These are phyloP conservation scores for Pelodytes ibericus DNA, from an alignment of 2,797 vertebrate genomes.

Conservation along the genomic window DNA sequence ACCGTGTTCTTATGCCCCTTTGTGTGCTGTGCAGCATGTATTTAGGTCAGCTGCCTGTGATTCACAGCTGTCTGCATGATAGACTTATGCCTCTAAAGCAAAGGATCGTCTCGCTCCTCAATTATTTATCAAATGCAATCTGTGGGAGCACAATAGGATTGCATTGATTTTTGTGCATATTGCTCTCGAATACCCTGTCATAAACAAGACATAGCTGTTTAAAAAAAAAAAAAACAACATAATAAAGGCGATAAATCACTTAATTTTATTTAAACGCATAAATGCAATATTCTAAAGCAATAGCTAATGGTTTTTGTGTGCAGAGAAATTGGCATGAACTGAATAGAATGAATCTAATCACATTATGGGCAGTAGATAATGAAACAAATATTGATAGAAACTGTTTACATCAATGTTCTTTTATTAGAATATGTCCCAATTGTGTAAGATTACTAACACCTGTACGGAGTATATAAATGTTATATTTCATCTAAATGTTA, in stretches of 20 bases:
- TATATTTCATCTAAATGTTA: too few relatives aligned
- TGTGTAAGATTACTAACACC: too few relatives aligned
- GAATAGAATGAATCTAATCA: not conserved
- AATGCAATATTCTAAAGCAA: not conserved
- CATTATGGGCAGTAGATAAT: not conserved
- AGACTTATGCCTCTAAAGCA: conserved; percentile 18
- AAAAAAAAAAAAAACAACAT: not conserved
- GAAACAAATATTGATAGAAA: not conserved
- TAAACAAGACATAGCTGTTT: conserved; percentile 8
- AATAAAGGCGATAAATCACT: conserved; percentile 2
- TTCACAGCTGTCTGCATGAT: conserved; percentile 44
- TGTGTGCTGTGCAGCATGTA: conserved; percentile 18
- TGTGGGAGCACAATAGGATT: conserved; percentile 23
- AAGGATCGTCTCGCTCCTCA: conserved; percentile 32
- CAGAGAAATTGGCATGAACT: not conserved
- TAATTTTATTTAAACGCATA: not conserved
- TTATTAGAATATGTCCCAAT: too few relatives aligned
- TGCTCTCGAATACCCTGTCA: conserved; percentile 16
- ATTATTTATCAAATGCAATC: conserved; percentile 43
- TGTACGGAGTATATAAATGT: too few relatives aligned
- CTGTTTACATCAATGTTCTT: not conserved
- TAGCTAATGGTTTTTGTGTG: not conserved
- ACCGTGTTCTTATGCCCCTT: conserved; percentile 5
- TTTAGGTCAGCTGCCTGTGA: conserved; percentile 44
- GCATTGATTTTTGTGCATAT: conserved; percentile 38